Base-by-base conservation (phyloP, 2,888 invertebrate species). In the Platycnemis pennipes region DNA sequence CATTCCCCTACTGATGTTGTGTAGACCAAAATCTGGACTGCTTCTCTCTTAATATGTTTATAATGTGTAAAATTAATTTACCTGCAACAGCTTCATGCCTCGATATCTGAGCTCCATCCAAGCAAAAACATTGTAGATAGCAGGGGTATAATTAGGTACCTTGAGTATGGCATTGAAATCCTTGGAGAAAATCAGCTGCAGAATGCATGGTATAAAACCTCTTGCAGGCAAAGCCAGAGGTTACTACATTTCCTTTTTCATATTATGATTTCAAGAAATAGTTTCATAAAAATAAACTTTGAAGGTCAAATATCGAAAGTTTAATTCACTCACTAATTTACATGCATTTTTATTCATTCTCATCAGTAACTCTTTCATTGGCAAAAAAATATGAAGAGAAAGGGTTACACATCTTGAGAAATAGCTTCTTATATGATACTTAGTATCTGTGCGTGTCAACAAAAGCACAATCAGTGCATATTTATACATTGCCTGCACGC, bases 361-460 rank as follows among this genome's bases (percentile, higher is more conserved):
- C n/a, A 69, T n/a, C 44, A 91, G 91, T 91, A 91, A 91, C 91
- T 91, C 91, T 63, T 91, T 91, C 91, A 91, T 91, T 91, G 91
- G 91, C 91, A 63, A 91, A 87, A 91, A 91, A 91, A 77, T 91
- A 91, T 91, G 42, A 91, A 63, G 91, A 63, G 91, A 91, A 91
- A 91, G 91, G 91, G 91, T 91, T 91, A 91, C 91, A 91, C 44
- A 63, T 44, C 44, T 63, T 91, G 91, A 91, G 91, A 91, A 91
- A 91, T 91, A 91, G 91, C 91, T 91, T 91, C 91, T 91, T 91
- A 63, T 89, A 89, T 91, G 91, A 91, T 91, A 91, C 91, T 69
- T 63, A 91, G 91, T 91, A 91, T 91, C 91, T 91, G 91, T 91
- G 91, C 91, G 91, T 91, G 91, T 91, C 91, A 91, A 91, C 91